Evolutionary conservation across 1,140 invertebrate genomes (phyloP), one percentile per base, ranked within the genome.

Genomic region (Cotesia chilonis): DNA sequence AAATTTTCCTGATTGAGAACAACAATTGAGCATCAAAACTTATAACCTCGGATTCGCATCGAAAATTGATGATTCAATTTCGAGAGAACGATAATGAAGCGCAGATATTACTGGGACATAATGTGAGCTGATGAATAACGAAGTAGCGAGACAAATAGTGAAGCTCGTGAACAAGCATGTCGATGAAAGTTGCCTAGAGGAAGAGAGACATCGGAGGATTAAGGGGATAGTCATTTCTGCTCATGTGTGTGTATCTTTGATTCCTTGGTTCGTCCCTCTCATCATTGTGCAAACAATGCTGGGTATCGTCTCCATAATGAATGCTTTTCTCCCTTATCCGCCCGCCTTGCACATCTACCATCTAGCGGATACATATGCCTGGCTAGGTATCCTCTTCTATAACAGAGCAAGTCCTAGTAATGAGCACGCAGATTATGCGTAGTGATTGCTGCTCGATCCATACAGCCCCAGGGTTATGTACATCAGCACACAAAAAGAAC

Each of bases 381-480:
- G 41, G 41, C 41, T 47, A 47, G 41, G 10, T 10, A 6, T 47
- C 6, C 10, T 9, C 10, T 55, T 36, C 7, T 55, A 54, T 70
- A 68, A 83, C 80, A 78, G 78, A 80, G 76, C 76, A 78, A 84
- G 80, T 80, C 78, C 79, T 80, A 81, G 82, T 80, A 86, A 87
- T 86, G 84, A 85, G 84, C 79, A 83, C 84, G 84, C 80, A 84
- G 83, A 85, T 87, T 85, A 84, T 85, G 84, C 83, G 83, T 82
- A 79, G 77, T 83, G 83, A 86, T 85, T 84, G 80, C 80, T 80
- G 78, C 82, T 84, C 81, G 81, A 85, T 81, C 12, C 36, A 70
- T 69, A 69, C 68, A 37, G 67, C 57, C 57, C 28, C 3, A 4
- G 57, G 57, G 57, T 28, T 47, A 47, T 47, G 41, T 47, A 47